Evolutionary conservation across 2,797 vertebrate genomes (phyloP).

Genomic region (Pseudochirops cupreus): DNA sequence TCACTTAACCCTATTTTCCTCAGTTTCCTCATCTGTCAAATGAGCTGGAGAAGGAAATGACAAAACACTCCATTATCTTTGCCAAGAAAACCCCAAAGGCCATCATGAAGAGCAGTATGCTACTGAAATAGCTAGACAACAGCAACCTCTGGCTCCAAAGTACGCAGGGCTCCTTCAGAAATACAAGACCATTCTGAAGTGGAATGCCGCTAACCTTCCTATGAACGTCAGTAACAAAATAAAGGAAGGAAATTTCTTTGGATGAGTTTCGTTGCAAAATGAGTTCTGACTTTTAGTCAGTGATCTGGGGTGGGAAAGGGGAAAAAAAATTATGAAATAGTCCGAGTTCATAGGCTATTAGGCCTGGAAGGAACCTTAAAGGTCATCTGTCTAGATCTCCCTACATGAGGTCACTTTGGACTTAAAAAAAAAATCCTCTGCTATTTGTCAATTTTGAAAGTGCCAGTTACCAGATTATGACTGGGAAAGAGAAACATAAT

Average conservation of each 20-base stretch:
- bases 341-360: not conserved
- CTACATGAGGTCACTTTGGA: not conserved
- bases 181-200: not conserved
- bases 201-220: not conserved
- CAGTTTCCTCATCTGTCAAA: not conserved
- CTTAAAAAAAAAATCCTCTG: not conserved
- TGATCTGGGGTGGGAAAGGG: not conserved
- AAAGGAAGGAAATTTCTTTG: not conserved
- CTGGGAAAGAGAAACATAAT: not conserved
- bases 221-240: not conserved
- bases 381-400: not conserved
- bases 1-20: not conserved
- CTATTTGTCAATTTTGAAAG: not conserved
- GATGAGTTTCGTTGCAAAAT: not conserved
- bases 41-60: not conserved
- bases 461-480: not conserved
- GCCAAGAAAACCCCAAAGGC: not conserved
- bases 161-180: not conserved
- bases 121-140: not conserved
- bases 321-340: not conserved
- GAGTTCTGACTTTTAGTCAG: not conserved
- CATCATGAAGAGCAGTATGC: not conserved
- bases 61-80: not conserved
- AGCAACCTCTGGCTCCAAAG: not conserved
- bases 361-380: not conserved